Conservation (phyloP, 92 coral and sea anemone genomes). For the Siderastrea siderea region DNA sequence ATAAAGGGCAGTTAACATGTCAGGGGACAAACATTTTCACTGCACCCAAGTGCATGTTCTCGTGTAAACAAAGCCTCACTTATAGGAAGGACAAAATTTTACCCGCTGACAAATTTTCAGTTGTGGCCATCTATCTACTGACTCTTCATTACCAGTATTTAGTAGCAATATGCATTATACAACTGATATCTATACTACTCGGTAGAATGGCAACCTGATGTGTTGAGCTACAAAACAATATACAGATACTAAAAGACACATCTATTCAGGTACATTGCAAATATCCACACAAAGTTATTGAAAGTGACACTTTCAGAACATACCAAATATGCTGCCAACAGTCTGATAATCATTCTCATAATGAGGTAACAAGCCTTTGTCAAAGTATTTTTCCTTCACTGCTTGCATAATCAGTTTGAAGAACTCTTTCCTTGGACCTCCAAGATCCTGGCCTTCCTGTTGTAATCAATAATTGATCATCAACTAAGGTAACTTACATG, state of each 20-base stretch:
- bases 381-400: conserved; percentile 58
- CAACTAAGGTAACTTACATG: neutral
- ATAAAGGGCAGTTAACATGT: neutral
- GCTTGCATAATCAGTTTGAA: conserved; percentile 44
- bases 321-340: conserved; percentile 60
- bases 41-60: too few relatives aligned
- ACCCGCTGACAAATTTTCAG: conserved; percentile 4
- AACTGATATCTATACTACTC: neutral
- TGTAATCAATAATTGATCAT: conserved; percentile 5
- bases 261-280: conserved; percentile 2
- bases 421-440: conserved; percentile 66
- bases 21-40: too few relatives aligned
- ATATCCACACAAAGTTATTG: neutral
- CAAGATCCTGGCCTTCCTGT: conserved; percentile 44
- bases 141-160: neutral
- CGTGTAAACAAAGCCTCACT: neutral
- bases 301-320: conserved; percentile 27
- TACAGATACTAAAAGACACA: neutral
- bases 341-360: conserved; percentile 40
- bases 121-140: conserved; percentile 8
- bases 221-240: conserved; percentile 8
- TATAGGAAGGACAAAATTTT: conserved; percentile 1
- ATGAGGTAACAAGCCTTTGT: conserved; percentile 33
- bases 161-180: neutral
- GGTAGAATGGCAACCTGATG: conserved; percentile 9